phyloP scores from a whole-genome alignment of 2,113 vertebrate species.

The Okapia johnstoni region DNA sequence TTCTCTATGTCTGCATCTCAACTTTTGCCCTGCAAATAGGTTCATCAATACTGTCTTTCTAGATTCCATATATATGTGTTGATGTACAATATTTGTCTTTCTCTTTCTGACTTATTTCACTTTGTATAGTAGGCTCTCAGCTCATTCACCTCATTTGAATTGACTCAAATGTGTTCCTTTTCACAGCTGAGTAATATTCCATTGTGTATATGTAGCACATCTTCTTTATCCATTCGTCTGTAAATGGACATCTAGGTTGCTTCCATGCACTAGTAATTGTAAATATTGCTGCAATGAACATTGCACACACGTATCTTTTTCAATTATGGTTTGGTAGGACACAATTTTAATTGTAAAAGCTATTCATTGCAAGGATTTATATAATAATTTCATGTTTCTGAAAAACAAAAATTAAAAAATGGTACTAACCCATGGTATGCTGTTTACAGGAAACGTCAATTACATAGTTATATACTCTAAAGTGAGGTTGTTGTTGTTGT shows the following conservation, averaged over 20 bases:
- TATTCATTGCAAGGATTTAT: not conserved
- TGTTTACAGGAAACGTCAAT: not conserved
- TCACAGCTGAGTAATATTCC: not conserved
- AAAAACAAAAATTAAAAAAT: not conserved
- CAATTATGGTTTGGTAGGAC: not conserved
- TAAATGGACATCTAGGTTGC: not conserved
- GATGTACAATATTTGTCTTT: not conserved
- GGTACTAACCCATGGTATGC: not conserved
- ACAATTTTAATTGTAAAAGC: not conserved
- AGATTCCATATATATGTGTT: not conserved
- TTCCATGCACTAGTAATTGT: not conserved
- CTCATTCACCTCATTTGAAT: not conserved
- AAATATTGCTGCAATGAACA: not conserved
- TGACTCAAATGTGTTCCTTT: not conserved
- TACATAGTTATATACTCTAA: not conserved
- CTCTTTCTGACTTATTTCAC: not conserved
- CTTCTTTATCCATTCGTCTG: not conserved
- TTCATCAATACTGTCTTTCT: not conserved
- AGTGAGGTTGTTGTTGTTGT: not conserved
- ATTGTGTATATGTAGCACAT: not conserved
- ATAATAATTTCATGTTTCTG: not conserved
- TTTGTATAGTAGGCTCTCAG: accelerated
- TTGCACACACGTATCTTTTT: not conserved
- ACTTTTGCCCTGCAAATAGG: not conserved
- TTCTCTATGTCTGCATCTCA: not conserved